Evolutionary conservation across 2,888 invertebrate species (phyloP).

Genomic region (Odiellus spinosus): DNA sequence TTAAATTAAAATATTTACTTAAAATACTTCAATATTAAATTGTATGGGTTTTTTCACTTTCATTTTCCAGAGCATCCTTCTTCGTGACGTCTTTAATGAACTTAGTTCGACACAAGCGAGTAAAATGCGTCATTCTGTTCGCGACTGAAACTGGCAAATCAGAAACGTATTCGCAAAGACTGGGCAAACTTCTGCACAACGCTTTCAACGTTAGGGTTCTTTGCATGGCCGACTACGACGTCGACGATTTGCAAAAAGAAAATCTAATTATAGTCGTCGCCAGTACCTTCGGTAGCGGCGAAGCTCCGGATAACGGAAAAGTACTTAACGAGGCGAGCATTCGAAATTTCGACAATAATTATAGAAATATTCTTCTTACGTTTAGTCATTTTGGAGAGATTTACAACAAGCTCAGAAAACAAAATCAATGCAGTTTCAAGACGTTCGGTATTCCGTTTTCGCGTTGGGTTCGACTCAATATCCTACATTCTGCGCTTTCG

Average conservation of each 20-base stretch:
- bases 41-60: too few relatives aligned
- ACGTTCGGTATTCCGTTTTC: constrained; percentile 60
- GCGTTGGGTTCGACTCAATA: constrained; percentile 88
- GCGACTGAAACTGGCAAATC: constrained; percentile 94
- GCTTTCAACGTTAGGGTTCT: constrained; percentile 81
- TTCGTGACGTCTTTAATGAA: constrained; percentile 42
- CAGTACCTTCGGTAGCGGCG: constrained; percentile 91
- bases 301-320: constrained; percentile 92
- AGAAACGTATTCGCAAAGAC: constrained; percentile 77
- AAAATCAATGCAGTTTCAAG: too few relatives aligned
- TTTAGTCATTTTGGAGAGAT: constrained; percentile 8
- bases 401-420: too few relatives aligned
- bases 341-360: too few relatives aligned
- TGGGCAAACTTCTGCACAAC: constrained; percentile 80
- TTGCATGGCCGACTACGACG: constrained; percentile 77
- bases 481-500: constrained; percentile 90
- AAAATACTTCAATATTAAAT: too few relatives aligned
- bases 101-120: constrained; percentile 71
- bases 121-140: constrained; percentile 82
- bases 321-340: constrained; percentile 32
- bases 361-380: neutral
- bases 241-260: constrained; percentile 82
- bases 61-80: neutral
- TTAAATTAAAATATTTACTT: too few relatives aligned
- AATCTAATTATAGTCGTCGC: constrained; percentile 74